Conservation (phyloP, 2,797 vertebrate species). For the Pempheris klunzingeri region DNA sequence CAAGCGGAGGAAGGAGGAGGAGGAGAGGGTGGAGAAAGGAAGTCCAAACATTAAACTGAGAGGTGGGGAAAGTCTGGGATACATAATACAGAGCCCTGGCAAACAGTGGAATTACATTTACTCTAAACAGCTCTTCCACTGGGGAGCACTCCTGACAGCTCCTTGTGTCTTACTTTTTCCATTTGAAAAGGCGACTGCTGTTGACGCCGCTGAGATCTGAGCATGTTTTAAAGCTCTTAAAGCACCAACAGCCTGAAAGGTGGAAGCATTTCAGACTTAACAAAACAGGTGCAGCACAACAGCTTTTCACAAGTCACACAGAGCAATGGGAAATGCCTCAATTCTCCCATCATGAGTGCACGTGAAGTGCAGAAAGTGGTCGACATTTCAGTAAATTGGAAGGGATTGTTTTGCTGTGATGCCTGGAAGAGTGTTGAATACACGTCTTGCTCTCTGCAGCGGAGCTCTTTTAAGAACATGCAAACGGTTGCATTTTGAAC, state of each 20-base stretch:
- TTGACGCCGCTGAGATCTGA: constrained; percentile 54
- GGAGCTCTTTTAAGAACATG: not conserved
- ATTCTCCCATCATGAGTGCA: constrained; percentile 9
- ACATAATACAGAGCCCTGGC: constrained; percentile 37
- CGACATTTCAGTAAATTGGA: constrained; percentile 40
- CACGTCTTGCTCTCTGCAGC: too few relatives aligned
- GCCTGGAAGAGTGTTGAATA: too few relatives aligned
- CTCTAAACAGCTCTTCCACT: constrained; percentile 60
- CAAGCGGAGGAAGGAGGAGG: constrained; percentile 59
- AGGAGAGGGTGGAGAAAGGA: constrained; percentile 47
- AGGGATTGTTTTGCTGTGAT: constrained; percentile 16
- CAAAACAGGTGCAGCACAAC: constrained; percentile 41
- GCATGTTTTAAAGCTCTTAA: constrained; percentile 51
- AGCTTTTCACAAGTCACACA: constrained; percentile 36
- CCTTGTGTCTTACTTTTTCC: constrained; percentile 51
- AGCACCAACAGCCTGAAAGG: constrained; percentile 39
- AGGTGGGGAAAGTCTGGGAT: constrained; percentile 50
- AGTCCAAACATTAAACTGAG: constrained; percentile 63
- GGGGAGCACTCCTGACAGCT: constrained; percentile 63
- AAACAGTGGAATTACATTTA: constrained; percentile 63
- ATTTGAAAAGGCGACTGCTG: constrained; percentile 46
- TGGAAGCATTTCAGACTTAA: constrained; percentile 37
- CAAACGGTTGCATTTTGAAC: not conserved
- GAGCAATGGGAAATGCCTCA: constrained; percentile 30
- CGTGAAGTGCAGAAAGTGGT: constrained; percentile 23